Percentiles rank a stretch among this genome's conserved stretches.
Conservation (phyloP, 2,113 vertebrate genomes). For the Corythornis madagascariensis region DNA sequence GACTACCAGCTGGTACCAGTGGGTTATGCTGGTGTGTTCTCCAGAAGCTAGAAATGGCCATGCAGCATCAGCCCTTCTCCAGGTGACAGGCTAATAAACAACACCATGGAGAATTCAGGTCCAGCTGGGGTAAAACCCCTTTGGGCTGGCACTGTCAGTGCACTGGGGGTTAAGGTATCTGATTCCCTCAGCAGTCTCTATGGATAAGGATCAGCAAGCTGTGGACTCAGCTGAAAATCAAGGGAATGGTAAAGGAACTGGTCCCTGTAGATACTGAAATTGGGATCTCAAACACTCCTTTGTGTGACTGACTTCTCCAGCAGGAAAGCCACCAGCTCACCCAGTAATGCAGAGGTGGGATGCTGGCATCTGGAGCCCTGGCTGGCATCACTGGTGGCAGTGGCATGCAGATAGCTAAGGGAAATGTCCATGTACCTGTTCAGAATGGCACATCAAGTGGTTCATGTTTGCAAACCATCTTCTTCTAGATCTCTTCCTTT, state of each 20-base stretch:
- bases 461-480: neutral
- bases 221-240: neutral
- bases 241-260: neutral
- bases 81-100: neutral
- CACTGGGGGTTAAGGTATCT: neutral
- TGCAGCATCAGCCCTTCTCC: neutral
- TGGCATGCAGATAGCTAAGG: neutral
- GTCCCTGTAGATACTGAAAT: neutral
- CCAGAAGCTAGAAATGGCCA: neutral
- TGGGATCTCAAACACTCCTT: neutral
- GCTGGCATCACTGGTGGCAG: neutral
- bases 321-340: neutral
- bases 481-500: neutral
- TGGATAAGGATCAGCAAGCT: neutral
- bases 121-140: neutral
- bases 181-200: neutral
- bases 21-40: neutral
- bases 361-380: neutral
- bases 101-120: neutral
- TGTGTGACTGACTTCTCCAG: neutral
- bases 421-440: neutral
- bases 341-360: fast-evolving
- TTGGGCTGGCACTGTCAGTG: neutral
- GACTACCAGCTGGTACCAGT: neutral
- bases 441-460: neutral